Conservation (phyloP, 2,797 vertebrate genomes). For the Hybognathus amarus region DNA sequence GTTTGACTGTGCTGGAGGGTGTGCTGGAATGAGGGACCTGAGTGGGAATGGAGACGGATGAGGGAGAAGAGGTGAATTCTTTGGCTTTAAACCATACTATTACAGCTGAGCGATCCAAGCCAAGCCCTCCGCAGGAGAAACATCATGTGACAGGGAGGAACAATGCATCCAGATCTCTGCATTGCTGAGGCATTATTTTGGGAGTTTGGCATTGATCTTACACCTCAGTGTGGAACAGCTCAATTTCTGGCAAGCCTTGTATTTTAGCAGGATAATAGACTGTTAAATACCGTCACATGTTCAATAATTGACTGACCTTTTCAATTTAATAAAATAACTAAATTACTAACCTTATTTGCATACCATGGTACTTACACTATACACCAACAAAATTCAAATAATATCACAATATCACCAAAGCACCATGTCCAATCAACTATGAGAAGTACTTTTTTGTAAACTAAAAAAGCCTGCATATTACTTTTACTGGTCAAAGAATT, state of each 20-base stretch:
- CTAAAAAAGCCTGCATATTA: not conserved
- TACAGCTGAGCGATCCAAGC: constrained; percentile 42
- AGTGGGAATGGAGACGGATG: constrained; percentile 28
- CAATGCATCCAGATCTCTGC: constrained; percentile 34
- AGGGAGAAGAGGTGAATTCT: constrained; percentile 35
- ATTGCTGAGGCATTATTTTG: constrained; percentile 26
- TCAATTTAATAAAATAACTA: not conserved
- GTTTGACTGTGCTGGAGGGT: constrained; percentile 41
- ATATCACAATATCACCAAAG: not conserved
- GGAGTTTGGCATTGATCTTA: constrained; percentile 18
- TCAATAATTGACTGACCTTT: not conserved
- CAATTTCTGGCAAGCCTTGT: constrained; percentile 11
- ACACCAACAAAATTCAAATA: not conserved
- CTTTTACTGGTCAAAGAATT: not conserved
- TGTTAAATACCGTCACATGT: constrained; percentile 2
- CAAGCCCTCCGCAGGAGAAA: constrained; percentile 43
- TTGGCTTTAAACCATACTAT: constrained; percentile 53
- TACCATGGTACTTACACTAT: not conserved
- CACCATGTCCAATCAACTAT: not conserved
- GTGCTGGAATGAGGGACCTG: constrained; percentile 47
- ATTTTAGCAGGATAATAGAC: constrained; percentile 23
- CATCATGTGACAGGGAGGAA: constrained; percentile 39
- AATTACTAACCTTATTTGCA: not conserved
- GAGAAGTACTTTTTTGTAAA: not conserved
- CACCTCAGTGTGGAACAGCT: constrained; percentile 17